phyloP scores from a whole-genome alignment of 2,797 vertebrate species.

The Ceyx erithaca region DNA sequence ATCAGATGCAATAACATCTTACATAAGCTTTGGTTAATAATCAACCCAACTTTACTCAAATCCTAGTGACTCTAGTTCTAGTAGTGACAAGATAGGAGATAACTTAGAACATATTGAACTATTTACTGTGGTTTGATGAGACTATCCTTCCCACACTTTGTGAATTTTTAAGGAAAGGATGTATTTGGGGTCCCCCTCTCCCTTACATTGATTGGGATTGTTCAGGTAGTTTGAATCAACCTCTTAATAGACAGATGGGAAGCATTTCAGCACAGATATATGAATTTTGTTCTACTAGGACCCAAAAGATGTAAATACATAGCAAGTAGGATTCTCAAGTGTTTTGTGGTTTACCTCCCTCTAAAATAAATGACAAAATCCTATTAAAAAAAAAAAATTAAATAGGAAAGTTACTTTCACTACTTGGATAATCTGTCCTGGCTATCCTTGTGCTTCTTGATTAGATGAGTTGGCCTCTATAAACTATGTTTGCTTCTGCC shows the following conservation, averaged over 20 bases:
- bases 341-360: background rate
- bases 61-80: slow-evolving; percentile 3
- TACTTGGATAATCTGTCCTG: background rate
- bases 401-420: background rate
- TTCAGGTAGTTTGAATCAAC: background rate
- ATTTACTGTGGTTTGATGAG: background rate
- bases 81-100: slow-evolving; percentile 9
- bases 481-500: slow-evolving; percentile 23
- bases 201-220: background rate
- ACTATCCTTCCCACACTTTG: background rate
- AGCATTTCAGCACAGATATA: background rate
- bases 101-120: background rate
- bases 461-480: slow-evolving; percentile 15
- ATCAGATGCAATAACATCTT: slow-evolving; percentile 34
- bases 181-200: rapidly evolving
- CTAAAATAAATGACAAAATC: background rate
- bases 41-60: slow-evolving; percentile 51
- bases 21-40: slow-evolving; percentile 57
- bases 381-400: background rate
- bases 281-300: background rate
- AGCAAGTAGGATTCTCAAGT: background rate
- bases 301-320: background rate
- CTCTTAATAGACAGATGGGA: background rate
- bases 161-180: background rate
- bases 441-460: background rate